Percentiles rank a stretch among this genome's conserved stretches.
These are phyloP conservation scores for Steinernema scapterisci DNA, from an alignment of 2,888 invertebrate species.

Conservation along the genomic window DNA sequence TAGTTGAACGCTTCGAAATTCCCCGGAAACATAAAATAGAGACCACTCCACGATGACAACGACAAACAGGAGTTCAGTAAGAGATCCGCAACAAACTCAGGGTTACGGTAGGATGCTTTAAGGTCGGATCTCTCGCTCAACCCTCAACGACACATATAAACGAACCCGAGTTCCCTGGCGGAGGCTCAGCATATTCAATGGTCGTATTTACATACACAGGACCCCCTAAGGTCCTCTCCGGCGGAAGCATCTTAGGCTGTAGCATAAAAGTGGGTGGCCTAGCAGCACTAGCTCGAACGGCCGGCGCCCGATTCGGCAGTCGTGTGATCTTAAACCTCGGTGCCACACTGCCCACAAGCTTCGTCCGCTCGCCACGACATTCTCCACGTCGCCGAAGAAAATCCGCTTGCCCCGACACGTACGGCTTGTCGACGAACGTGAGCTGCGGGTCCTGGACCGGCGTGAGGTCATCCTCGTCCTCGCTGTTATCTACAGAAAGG, in stretches of 20 bases:
- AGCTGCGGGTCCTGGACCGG: conserved; percentile 14
- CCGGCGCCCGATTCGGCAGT: neutral
- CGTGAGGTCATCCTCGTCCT: conserved; percentile 24
- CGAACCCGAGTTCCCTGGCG: neutral
- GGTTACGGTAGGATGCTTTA: too few relatives aligned
- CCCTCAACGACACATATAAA: neutral
- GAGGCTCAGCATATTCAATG: conserved; percentile 1
- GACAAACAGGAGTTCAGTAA: too few relatives aligned
- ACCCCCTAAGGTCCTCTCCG: neutral
- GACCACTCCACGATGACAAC: too few relatives aligned
- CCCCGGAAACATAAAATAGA: too few relatives aligned
- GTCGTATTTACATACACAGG: neutral
- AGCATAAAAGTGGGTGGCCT: neutral
- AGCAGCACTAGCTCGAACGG: neutral
- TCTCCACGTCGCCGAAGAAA: neutral
- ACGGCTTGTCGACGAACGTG: conserved; percentile 8
- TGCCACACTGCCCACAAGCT: neutral
- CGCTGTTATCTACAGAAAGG: conserved; percentile 2
- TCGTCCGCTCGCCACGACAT: neutral
- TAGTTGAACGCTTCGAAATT: neutral
- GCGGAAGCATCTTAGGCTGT: conserved; percentile 10
- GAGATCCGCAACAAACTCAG: neutral
- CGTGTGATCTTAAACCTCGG: neutral
- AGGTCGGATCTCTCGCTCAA: too few relatives aligned
- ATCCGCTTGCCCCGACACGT: neutral